Evolutionary conservation across 2,888 invertebrate genomes (phyloP), one percentile per base, ranked within the genome.

Genomic region (Agonopterix arenella): DNA sequence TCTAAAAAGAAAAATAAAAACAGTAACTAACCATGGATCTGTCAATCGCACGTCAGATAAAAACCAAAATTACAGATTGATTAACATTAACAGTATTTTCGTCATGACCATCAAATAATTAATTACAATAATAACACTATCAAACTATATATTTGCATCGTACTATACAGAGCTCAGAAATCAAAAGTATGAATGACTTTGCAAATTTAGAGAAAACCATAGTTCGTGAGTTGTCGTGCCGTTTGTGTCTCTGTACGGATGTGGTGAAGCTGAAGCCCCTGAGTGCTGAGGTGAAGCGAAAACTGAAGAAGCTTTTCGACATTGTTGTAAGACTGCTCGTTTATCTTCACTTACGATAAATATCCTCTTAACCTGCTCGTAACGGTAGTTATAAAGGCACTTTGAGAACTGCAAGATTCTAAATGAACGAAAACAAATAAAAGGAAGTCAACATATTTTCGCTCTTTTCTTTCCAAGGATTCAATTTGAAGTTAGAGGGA

Each of bases 171-270:
- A 40, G n/a, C 9, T 3, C 13, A 41, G 51, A 52, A 52, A 48
- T 16, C 43, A 46, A 46, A 46, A 46, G 28, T 68, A 89, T 86
- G 88, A 79, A 88, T 63, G 85, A 89, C 68, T 86, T 82, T 68
- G 59, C 66, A 10, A 75, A 61, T 68, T 76, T 86, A 42, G 89
- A 86, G 57, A 88, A 85, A 73, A 76, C 71, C 50, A 82, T 88
- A 67, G 85, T 89, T 51, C 84, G 88, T 48, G 89, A 89, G 67
- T 68, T 88, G 55, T 82, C 89, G 16, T 89, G 89, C 66, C 80
- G 89, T 37, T 61, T 89, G 59, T 89, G 89, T 66, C 62, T 89
- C 44, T 86, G 88, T 61, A 80, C 76, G n/a, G 89, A 89, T 62
- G 82, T 85, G 13, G 74, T 80, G 42, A 86, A 84, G 65, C 64